Base-by-base conservation (phyloP, 2,888 invertebrate genomes). In the Deilephila elpenor region DNA sequence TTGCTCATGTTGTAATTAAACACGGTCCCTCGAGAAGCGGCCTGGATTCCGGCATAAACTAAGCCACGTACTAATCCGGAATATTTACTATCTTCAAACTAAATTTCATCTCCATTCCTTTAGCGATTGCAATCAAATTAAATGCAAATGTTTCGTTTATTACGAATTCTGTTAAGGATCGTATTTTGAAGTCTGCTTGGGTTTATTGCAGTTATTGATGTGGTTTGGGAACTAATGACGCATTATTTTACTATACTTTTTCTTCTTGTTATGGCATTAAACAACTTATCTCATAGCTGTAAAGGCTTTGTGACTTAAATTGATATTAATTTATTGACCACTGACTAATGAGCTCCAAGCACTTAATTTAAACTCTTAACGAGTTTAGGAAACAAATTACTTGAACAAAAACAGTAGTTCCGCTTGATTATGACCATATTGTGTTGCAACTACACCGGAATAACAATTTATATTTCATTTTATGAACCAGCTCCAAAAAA, bases 101-200 rank as follows among this genome's bases (percentile, higher is more conserved):
- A 51, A 67, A 67, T 67, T 67, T 67, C 44, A 67, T 67, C 14
- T 67, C 67, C 25, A 51, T 64, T 44, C 64, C 64, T 44, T 64
- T 44, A 64, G 64, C 25, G 51, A 67, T 67, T 25, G 51, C 14
- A 25, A 67, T 51, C 67, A 67, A 67, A 51, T 51, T 67, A 5
- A 67, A 51, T 51, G 67, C 51, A 51, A 51, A 51, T 44, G 25
- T 51, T 51, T 67, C 29, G 20, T 25, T 51, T 67, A 14, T 51
- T 56, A 7, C 14, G 2, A 51, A 51, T 67, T 3, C 11, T 20
- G 11, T 14, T 20, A 67, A 1, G 25, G 25, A 64, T 20, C 14
- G 20, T 1, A 37, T 6, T 20, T 0, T n/a, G 7, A 19, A n/a
- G 37, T 37, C 44, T n/a, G 11, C 44, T 64, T 34, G 37, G 29